phyloP scores from a whole-genome alignment of 2,888 invertebrate species.

The Drosophila acutilabella region DNA sequence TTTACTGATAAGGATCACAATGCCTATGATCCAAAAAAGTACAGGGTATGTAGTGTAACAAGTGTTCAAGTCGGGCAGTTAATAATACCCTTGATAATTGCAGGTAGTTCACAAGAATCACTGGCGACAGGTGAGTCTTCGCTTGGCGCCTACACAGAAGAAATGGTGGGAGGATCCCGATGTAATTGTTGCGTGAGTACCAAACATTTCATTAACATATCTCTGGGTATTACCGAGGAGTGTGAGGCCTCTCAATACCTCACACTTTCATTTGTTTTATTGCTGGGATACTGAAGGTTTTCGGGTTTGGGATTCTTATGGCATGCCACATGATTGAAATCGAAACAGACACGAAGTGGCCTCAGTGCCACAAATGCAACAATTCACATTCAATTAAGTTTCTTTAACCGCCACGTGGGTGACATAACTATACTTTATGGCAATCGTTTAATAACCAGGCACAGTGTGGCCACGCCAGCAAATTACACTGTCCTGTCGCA shows the following conservation, averaged over 20 bases:
- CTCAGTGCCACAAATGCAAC: slow-evolving; percentile 30
- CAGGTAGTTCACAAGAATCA: slow-evolving; percentile 75
- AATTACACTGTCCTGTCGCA: slow-evolving; percentile 9
- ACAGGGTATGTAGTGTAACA: slow-evolving; percentile 49
- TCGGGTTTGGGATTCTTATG: slow-evolving; percentile 2
- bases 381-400: slow-evolving; percentile 56
- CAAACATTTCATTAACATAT: slow-evolving; percentile 22
- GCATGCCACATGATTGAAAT: slow-evolving; percentile 21
- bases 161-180: slow-evolving; percentile 85
- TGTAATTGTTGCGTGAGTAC: slow-evolving; percentile 84
- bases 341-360: slow-evolving; percentile 43
- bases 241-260: not conserved
- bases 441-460: slow-evolving; percentile 38
- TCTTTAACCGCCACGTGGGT: slow-evolving; percentile 35
- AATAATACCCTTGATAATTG: not conserved
- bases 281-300: not conserved
- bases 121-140: slow-evolving; percentile 77
- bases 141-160: slow-evolving; percentile 74
- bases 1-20: slow-evolving; percentile 70
- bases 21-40: slow-evolving; percentile 63
- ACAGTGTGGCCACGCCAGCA: slow-evolving; percentile 47
- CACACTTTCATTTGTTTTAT: slow-evolving; percentile 7
- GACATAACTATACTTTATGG: slow-evolving; percentile 44
- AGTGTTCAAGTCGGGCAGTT: too few species aligned
- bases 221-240: not conserved